These are phyloP conservation scores for Dynastes grantii DNA, from an alignment of 2,888 invertebrate species.

Conservation along the genomic window DNA sequence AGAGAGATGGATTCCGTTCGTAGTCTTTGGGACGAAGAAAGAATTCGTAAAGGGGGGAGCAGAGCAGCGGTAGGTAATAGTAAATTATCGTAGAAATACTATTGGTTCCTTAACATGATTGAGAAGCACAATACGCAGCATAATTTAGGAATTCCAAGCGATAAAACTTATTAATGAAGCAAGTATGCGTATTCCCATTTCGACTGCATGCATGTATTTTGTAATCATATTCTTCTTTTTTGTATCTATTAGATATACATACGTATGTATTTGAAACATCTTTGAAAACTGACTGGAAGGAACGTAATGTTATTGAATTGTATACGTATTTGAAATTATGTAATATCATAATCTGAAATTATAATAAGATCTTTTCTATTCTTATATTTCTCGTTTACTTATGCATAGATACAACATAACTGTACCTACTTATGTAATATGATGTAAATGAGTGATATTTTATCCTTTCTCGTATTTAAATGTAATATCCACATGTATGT, in stretches of 20 bases:
- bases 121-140: constrained; percentile 37
- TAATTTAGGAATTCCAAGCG: constrained; percentile 39
- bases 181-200: neutral
- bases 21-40: constrained; percentile 37
- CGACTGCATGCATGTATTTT: too few relatives aligned
- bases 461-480: too few relatives aligned
- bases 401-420: too few relatives aligned
- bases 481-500: too few relatives aligned
- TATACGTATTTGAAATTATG: neutral
- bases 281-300: too few relatives aligned
- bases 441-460: too few relatives aligned
- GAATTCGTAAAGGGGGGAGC: constrained; percentile 44
- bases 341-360: neutral
- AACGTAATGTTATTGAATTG: too few relatives aligned
- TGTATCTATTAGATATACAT: too few relatives aligned
- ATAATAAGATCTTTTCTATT: neutral
- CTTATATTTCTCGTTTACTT: neutral
- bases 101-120: constrained; percentile 39
- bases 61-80: constrained; percentile 20
- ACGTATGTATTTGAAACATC: too few relatives aligned
- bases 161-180: constrained; percentile 44
- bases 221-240: too few relatives aligned
- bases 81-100: constrained; percentile 44
- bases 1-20: constrained; percentile 29
- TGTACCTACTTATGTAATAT: too few relatives aligned